phyloP scores from a whole-genome alignment of 2,797 vertebrate species.

The Tapera naevia region DNA sequence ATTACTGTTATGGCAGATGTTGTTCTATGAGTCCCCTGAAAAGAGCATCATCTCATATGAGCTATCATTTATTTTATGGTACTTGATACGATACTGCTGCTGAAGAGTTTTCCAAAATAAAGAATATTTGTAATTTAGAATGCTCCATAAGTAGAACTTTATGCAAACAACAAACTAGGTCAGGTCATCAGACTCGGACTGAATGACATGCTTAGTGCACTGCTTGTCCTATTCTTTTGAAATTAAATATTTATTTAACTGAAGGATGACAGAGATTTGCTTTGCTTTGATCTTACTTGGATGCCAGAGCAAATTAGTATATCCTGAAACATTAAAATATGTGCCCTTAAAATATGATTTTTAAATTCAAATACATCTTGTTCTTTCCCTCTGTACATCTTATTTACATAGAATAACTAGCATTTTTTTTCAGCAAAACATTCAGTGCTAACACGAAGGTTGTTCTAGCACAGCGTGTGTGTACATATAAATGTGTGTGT shows the following conservation, averaged over 20 bases:
- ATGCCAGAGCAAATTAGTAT: neutral
- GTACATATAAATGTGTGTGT: neutral
- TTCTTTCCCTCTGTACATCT: neutral
- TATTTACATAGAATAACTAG: neutral
- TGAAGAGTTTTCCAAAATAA: neutral
- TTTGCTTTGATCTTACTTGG: conserved; percentile 45
- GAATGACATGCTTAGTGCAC: neutral
- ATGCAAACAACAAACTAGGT: conserved; percentile 25
- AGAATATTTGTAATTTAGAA: neutral
- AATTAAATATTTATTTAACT: conserved; percentile 42
- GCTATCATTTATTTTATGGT: neutral
- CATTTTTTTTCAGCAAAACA: neutral
- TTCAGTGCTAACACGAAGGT: neutral
- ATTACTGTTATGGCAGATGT: neutral
- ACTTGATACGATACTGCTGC: neutral
- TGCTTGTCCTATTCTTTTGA: neutral
- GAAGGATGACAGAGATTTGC: neutral
- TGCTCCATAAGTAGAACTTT: neutral
- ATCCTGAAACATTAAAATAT: neutral
- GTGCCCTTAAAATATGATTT: neutral
- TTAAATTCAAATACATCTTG: neutral
- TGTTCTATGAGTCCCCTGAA: neutral
- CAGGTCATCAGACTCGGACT: conserved; percentile 5
- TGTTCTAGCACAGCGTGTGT: neutral
- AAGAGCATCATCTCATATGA: neutral